A percentile compares a stretch with the other conserved stretches of the same genome.
These are phyloP conservation scores for Thyatira batis DNA, from an alignment of 2,888 invertebrate species.

Conservation along the genomic window DNA sequence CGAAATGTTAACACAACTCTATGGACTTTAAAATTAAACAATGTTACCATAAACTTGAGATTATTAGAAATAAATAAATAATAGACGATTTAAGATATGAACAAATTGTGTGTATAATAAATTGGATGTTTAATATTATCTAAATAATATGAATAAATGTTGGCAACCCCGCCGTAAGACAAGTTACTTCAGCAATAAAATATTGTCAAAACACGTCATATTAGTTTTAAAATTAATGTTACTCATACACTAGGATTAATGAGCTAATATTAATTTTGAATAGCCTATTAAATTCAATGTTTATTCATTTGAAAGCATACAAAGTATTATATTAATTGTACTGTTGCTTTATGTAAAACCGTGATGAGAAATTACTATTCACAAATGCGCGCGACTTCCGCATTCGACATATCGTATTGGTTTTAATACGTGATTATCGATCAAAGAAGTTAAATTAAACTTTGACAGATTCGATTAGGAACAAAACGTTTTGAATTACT, in stretches of 20 bases:
- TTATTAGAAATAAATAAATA: too few species aligned
- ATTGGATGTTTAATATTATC: neutral
- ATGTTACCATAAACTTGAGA: too few species aligned
- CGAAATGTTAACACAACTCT: too few species aligned
- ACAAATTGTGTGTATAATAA: too few species aligned
- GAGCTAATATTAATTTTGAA: neutral
- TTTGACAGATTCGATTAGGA: neutral
- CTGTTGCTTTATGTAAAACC: neutral
- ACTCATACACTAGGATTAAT: neutral
- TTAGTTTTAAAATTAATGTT: conserved; percentile 5
- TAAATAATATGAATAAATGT: conserved; percentile 3
- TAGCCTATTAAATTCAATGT: neutral
- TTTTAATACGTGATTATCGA: neutral
- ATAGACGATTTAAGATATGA: too few species aligned
- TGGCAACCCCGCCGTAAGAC: conserved; percentile 5
- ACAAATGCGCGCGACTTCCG: neutral
- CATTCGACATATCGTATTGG: neutral
- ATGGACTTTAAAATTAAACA: too few species aligned
- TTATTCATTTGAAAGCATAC: neutral
- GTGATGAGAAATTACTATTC: neutral
- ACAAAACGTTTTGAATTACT: neutral
- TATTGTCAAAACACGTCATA: conserved; percentile 12
- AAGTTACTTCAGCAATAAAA: conserved; percentile 3
- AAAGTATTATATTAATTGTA: neutral
- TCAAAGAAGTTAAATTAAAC: neutral